Conservation (phyloP, 2,113 vertebrate genomes). For the Strigops habroptila region DNA sequence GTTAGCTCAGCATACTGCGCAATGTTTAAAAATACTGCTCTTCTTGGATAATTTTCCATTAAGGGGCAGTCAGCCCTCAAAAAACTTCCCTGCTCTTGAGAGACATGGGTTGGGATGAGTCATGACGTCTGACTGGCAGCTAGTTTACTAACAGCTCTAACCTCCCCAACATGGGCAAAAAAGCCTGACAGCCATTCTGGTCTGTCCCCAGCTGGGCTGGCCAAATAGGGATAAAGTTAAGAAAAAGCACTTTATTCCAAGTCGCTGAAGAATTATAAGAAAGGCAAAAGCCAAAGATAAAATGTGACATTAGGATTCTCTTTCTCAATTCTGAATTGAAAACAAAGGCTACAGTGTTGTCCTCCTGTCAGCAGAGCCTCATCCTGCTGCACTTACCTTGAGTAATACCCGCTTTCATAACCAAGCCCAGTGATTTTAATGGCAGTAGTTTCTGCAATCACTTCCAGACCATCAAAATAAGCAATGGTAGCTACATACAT, state of each 20-base stretch:
- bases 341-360: background rate
- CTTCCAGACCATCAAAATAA: background rate
- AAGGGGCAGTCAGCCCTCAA: background rate
- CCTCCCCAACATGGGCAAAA: background rate
- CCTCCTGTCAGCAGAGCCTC: background rate
- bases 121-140: accelerated
- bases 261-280: background rate
- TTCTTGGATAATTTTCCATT: background rate
- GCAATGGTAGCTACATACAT: background rate
- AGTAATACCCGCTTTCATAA: background rate
- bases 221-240: background rate
- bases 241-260: background rate
- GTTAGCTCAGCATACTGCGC: background rate
- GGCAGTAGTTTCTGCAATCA: background rate
- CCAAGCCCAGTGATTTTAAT: background rate
- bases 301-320: background rate
- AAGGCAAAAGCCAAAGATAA: background rate
- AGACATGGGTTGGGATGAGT: background rate
- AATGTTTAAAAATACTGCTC: background rate
- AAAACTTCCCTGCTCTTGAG: accelerated
- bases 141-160: background rate
- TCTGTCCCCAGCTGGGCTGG: background rate
- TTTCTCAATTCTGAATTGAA: background rate
- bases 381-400: background rate
- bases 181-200: background rate